Percentiles rank a stretch among this genome's conserved stretches.
phyloP scores from a whole-genome alignment of 2,113 vertebrate genomes.

The Phylloscopus trochiloides region DNA sequence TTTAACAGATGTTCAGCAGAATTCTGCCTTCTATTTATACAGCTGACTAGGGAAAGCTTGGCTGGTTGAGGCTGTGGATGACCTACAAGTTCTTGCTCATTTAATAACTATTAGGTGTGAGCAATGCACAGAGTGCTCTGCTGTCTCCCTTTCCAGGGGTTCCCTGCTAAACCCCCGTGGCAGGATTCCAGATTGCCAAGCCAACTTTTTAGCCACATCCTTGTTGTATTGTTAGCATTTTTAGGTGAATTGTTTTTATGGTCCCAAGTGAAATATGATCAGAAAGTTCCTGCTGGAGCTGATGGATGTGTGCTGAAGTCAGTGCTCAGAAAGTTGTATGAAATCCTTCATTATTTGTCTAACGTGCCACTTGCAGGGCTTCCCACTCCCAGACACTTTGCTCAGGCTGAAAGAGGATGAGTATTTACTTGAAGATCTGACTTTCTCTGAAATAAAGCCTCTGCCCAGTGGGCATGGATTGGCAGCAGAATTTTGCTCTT shows the following conservation, averaged over 20 bases:
- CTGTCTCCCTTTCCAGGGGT: background rate
- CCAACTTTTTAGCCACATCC: constrained; percentile 10
- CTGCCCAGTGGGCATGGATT: background rate
- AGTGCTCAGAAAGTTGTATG: background rate
- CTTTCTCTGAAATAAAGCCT: background rate
- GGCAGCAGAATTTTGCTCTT: background rate
- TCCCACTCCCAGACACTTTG: background rate
- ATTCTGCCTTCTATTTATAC: constrained; percentile 31
- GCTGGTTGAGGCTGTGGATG: background rate
- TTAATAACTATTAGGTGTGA: constrained; percentile 47
- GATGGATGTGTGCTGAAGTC: background rate
- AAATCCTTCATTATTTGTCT: background rate
- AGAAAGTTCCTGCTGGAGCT: background rate
- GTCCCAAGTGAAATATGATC: background rate
- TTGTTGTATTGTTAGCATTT: background rate
- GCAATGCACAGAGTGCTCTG: background rate
- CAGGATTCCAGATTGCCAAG: background rate
- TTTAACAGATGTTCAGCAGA: constrained; percentile 42
- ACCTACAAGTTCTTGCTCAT: constrained; percentile 28
- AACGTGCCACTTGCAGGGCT: background rate
- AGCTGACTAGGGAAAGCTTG: constrained; percentile 30
- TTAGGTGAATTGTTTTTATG: background rate
- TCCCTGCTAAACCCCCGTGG: background rate
- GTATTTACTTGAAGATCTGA: background rate
- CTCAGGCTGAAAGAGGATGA: background rate